A percentile compares a stretch with the other conserved stretches of the same genome.
phyloP scores from a whole-genome alignment of 2,888 invertebrate genomes.

The Nudaria mundana region DNA sequence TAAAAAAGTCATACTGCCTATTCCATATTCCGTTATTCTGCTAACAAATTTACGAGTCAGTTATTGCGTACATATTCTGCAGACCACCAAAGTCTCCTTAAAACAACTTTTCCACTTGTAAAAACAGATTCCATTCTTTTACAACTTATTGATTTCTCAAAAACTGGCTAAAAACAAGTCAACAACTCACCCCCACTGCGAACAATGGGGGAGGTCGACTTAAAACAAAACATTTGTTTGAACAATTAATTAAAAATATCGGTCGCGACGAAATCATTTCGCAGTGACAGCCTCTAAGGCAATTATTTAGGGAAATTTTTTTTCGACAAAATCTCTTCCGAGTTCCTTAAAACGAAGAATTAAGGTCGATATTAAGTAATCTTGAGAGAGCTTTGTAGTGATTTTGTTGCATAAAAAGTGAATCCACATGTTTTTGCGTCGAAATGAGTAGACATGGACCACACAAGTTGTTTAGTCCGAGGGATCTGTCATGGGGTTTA shows the following conservation, averaged over 20 bases:
- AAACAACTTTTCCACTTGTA: no score
- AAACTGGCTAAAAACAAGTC: no score
- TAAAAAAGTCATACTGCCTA: no score
- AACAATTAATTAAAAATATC: slow-evolving; percentile 65
- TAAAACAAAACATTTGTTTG: slow-evolving; percentile 49
- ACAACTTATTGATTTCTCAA: no score
- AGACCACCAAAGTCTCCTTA: no score
- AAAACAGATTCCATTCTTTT: no score
- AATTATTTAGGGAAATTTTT: slow-evolving; percentile 45
- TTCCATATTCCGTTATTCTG: no score
- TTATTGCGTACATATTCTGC: no score
- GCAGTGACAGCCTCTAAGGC: slow-evolving; percentile 65
- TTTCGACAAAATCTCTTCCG: slow-evolving; percentile 15
- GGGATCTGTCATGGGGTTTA: slow-evolving; percentile 33
- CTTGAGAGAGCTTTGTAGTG: slow-evolving; percentile 28
- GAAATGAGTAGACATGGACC: slow-evolving; percentile 49
- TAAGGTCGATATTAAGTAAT: slow-evolving; percentile 39
- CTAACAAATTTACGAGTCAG: no score
- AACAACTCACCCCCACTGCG: slow-evolving; percentile 45
- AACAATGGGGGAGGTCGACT: slow-evolving; percentile 53
- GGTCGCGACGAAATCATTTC: slow-evolving; percentile 70
- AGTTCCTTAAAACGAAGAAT: slow-evolving; percentile 21
- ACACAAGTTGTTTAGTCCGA: slow-evolving; percentile 57
- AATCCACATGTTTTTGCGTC: slow-evolving; percentile 59
- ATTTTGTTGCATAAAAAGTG: slow-evolving; percentile 55